Evolutionary conservation across 2,113 vertebrate genomes (phyloP).

Genomic region (Podiceps cristatus): DNA sequence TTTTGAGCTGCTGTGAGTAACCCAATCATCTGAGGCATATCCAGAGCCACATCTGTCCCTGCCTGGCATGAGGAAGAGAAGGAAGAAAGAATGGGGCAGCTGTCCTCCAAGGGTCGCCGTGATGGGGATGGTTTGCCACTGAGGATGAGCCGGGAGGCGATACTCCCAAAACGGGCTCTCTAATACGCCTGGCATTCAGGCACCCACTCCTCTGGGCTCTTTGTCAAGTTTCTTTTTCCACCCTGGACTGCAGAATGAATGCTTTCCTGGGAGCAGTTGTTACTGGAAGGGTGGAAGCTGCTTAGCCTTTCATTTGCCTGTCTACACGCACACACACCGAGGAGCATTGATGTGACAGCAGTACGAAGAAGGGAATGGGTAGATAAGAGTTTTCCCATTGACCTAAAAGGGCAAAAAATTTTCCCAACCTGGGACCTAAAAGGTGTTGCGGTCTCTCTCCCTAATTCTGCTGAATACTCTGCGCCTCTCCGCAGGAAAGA

Average conservation of each 20-base stretch:
- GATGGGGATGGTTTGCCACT: background rate
- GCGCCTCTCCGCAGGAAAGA: background rate
- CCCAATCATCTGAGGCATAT: background rate
- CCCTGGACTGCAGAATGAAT: background rate
- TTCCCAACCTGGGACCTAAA: background rate
- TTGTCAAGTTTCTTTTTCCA: background rate
- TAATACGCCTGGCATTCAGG: background rate
- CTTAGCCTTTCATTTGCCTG: background rate
- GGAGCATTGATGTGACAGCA: background rate
- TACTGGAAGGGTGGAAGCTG: background rate
- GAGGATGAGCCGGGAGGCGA: background rate
- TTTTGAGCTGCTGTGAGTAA: constrained; percentile 26
- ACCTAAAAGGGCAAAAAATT: background rate
- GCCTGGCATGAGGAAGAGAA: background rate
- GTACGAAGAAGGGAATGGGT: background rate
- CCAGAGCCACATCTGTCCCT: constrained; percentile 60
- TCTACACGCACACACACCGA: rapidly evolving
- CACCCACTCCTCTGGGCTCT: background rate
- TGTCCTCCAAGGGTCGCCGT: background rate
- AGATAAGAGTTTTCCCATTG: background rate
- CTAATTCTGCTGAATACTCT: background rate
- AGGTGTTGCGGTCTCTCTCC: background rate
- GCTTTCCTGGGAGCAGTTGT: constrained; percentile 20
- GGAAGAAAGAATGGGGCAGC: constrained; percentile 49
- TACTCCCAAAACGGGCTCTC: background rate